Evolutionary conservation across 1,140 invertebrate genomes (phyloP).

Genomic region (Drosophila aff.): DNA sequence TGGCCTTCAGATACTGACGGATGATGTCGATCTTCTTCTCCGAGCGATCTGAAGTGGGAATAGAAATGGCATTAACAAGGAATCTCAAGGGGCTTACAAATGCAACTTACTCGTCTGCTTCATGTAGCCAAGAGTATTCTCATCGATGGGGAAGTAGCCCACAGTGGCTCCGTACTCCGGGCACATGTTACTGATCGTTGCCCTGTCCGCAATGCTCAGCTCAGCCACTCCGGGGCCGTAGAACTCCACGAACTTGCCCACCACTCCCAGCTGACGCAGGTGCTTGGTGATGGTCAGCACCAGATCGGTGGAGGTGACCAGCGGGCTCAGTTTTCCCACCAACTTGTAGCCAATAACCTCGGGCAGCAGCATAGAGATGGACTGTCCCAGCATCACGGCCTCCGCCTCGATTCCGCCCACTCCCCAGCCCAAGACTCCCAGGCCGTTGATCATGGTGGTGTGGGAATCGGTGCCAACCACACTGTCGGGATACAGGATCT

Average conservation of each 20-base stretch:
- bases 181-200: constrained; percentile 98
- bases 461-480: constrained; percentile 99
- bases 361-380: constrained; percentile 98
- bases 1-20: constrained; percentile 92
- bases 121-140: constrained; percentile 93
- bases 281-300: constrained; percentile 99
- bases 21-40: constrained; percentile 93
- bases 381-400: constrained; percentile 97
- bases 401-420: constrained; percentile 92
- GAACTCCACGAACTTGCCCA: constrained; percentile 99
- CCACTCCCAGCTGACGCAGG: constrained; percentile 96
- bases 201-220: constrained; percentile 97
- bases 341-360: constrained; percentile 98
- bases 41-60: constrained; percentile 89
- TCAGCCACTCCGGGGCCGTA: constrained; percentile 96
- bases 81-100: background rate
- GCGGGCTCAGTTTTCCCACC: constrained; percentile 91
- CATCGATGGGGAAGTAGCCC: constrained; percentile 98
- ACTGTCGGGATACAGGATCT: constrained; percentile 95
- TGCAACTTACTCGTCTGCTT: constrained; percentile 92
- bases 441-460: constrained; percentile 99
- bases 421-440: constrained; percentile 92
- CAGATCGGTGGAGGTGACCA: constrained; percentile 98
- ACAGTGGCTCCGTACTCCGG: constrained; percentile 99
- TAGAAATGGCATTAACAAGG: background rate